A percentile compares a stretch with the other conserved stretches of the same genome.
phyloP scores from a whole-genome alignment of 2,888 invertebrate genomes.

The Trichogramma dendrolimi region DNA sequence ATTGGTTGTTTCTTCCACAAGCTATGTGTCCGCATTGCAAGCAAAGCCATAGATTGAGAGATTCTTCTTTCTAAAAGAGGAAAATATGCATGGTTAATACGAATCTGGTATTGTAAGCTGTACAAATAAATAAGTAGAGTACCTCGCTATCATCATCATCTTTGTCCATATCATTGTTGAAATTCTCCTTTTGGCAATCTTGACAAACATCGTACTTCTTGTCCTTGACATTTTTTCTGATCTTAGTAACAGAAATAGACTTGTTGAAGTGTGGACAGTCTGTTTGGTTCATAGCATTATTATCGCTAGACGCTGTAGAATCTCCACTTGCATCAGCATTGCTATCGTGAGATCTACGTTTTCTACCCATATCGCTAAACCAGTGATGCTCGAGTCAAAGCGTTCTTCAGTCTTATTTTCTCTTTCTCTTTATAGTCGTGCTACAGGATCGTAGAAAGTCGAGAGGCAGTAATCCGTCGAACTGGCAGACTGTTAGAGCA shows the following conservation, averaged over 20 bases:
- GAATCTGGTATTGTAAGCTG: too few species aligned
- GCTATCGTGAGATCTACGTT: constrained; percentile 60
- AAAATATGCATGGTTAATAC: not conserved
- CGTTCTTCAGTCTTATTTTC: too few species aligned
- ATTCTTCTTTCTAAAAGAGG: constrained; percentile 8
- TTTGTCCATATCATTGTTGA: constrained; percentile 51
- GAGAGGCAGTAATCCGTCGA: too few species aligned
- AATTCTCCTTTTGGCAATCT: constrained; percentile 57
- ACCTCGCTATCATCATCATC: constrained; percentile 55
- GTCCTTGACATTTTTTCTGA: constrained; percentile 59
- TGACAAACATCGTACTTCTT: constrained; percentile 58
- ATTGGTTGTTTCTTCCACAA: constrained; percentile 66
- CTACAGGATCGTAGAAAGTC: too few species aligned
- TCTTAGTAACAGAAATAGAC: constrained; percentile 61
- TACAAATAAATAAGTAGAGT: constrained; percentile 23
- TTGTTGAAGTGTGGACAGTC: constrained; percentile 68
- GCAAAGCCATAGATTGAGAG: constrained; percentile 67
- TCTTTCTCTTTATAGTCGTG: too few species aligned
- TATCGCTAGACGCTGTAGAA: constrained; percentile 71
- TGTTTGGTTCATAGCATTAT: constrained; percentile 26
- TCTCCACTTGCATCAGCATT: constrained; percentile 59
- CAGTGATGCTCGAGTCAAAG: too few species aligned
- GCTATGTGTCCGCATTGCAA: constrained; percentile 74
- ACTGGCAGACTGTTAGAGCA: too few species aligned
- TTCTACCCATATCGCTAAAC: constrained; percentile 13